These are phyloP conservation scores for Drosophila novamexicana DNA, from an alignment of 1,140 invertebrate genomes.

Conservation along the genomic window DNA sequence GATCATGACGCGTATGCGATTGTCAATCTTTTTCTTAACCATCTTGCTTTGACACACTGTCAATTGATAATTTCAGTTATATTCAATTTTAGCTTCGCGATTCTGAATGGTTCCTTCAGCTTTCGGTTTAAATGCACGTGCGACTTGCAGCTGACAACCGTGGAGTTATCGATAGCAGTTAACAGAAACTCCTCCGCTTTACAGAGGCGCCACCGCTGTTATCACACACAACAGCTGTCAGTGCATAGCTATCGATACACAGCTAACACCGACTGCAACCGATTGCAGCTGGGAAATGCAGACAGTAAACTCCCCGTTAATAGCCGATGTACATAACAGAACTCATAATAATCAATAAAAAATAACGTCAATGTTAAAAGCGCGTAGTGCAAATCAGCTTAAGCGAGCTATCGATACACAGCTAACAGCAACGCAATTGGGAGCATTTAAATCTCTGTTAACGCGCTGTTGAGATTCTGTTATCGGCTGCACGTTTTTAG, in stretches of 20 bases:
- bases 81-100: not conserved
- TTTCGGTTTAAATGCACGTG: constrained; percentile 60
- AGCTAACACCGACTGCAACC: not conserved
- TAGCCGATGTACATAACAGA: too few species aligned
- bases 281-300: not conserved
- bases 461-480: constrained; percentile 6
- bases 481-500: constrained; percentile 31
- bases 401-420: not conserved
- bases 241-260: not conserved
- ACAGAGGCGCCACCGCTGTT: constrained; percentile 1
- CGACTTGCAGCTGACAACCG: constrained; percentile 1
- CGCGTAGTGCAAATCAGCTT: not conserved
- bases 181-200: not conserved
- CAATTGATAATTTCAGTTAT: not conserved
- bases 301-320: not conserved
- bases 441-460: not conserved
- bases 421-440: not conserved
- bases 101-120: not conserved
- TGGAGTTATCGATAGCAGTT: not conserved
- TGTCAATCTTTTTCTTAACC: constrained; percentile 98
- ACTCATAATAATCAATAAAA: not conserved
- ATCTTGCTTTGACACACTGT: constrained; percentile 83
- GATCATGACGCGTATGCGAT: constrained; percentile 96
- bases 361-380: not conserved
- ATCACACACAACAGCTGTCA: not conserved